Base-by-base conservation (phyloP, 2,113 vertebrate genomes). In the Menura novaehollandiae region DNA sequence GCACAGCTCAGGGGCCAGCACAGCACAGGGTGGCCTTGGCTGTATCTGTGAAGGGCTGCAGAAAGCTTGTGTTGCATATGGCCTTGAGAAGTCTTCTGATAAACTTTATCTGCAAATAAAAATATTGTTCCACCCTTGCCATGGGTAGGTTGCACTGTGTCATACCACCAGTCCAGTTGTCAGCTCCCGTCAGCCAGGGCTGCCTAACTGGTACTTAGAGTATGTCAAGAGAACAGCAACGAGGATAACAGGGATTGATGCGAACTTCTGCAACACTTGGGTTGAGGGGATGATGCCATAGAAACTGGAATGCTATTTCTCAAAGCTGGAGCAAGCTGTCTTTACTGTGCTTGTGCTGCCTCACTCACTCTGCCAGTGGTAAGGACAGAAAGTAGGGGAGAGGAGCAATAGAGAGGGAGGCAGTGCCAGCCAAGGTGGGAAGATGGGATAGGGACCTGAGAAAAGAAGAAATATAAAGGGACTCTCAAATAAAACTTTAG, bases 11-110 rank as follows among this genome's bases (percentile, higher is more conserved):
- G 7, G 41, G 33, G 27, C 15, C 39, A 60, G 55, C 30, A 33
- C 59, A 79, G 56, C 74, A 21, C 5, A 2, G 41, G 17, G 11
- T 5, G 47, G 22, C n/a, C 39, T 27, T 10, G 37, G 39, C 39
- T 58, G 3, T 3, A 0, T 14, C 76, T 28, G 4, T 7, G 67
- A 20, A 62, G 47, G 74, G 6, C 56, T 80, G 46, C 68, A 69
- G 26, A 9, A 58, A 73, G 10, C 15, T 11, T 7, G 4, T 0
- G 1, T 8, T 63, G 28, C 21, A 11, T 18, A 4, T 6, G 60
- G 64, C 55, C 64, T 46, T 7, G 14, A 59, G 55, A 55, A 71
- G 33, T 9, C 30, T 74, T 78, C 43, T 51, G 17, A 24, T 44
- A 30, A 68, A 43, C 6, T 9, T 35, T 33, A 51, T 43, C 41